Evolutionary conservation across 2,888 invertebrate genomes (phyloP).

Genomic region (Tyria jacobaeae): DNA sequence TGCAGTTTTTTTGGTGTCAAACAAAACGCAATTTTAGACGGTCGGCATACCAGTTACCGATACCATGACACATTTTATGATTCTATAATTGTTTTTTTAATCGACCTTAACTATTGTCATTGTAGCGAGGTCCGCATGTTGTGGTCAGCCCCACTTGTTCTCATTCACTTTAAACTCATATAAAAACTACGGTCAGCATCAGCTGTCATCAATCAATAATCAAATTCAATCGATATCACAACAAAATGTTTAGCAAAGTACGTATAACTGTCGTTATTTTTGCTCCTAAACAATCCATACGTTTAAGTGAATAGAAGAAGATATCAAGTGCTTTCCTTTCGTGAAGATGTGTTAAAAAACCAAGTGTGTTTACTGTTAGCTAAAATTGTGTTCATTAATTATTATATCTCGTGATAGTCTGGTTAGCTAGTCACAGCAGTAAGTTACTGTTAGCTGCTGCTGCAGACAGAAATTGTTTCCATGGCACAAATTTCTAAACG

Average conservation of each 20-base stretch:
- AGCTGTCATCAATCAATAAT: slow-evolving; percentile 73
- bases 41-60: slow-evolving; percentile 59
- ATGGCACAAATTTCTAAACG: too few species aligned
- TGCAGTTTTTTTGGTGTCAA: slow-evolving; percentile 14
- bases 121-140: slow-evolving; percentile 69
- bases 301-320: not conserved
- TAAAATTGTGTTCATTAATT: not conserved
- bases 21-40: slow-evolving; percentile 39
- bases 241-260: slow-evolving; percentile 80
- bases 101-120: slow-evolving; percentile 73
- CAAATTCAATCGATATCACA: slow-evolving; percentile 60
- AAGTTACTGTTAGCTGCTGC: too few species aligned
- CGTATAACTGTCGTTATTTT: slow-evolving; percentile 44
- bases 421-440: too few species aligned
- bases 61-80: slow-evolving; percentile 78
- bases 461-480: too few species aligned
- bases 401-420: too few species aligned
- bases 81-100: slow-evolving; percentile 67
- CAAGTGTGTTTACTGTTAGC: too few species aligned
- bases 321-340: not conserved
- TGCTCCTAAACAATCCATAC: not conserved
- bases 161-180: slow-evolving; percentile 67
- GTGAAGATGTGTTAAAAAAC: too few species aligned
- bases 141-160: slow-evolving; percentile 75
- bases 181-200: slow-evolving; percentile 72